Percentiles rank a stretch among this genome's conserved stretches.
phyloP scores from a whole-genome alignment of 2,888 invertebrate genomes.

The Yponomeuta sedellus region DNA sequence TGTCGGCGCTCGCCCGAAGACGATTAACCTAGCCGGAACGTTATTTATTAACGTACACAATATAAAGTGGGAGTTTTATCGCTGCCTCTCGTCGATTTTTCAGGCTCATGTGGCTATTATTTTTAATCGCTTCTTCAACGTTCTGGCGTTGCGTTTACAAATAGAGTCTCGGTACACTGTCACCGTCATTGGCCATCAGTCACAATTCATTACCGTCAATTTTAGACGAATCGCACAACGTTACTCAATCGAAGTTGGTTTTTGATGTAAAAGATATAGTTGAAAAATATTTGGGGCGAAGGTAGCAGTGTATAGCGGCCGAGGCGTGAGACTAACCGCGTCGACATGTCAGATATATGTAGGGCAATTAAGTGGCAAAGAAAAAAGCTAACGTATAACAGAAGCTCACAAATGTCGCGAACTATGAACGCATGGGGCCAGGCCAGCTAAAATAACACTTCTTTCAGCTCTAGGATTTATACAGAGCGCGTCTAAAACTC shows the following conservation, averaged over 20 bases:
- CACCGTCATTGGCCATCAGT: not conserved
- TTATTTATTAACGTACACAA: constrained; percentile 45
- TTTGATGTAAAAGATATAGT: no score
- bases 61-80: constrained; percentile 43
- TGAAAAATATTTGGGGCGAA: no score
- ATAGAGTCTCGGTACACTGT: not conserved
- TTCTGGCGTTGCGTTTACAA: constrained; percentile 23
- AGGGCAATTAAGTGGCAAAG: constrained; percentile 58
- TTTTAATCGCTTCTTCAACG: constrained; percentile 37
- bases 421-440: constrained; percentile 59
- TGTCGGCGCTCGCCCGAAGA: constrained; percentile 38
- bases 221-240: not conserved
- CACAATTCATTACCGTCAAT: no score
- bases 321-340: constrained; percentile 19
- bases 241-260: not conserved
- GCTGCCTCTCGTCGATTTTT: constrained; percentile 39
- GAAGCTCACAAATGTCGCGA: constrained; percentile 45
- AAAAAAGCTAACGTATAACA: constrained; percentile 41
- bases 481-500: constrained; percentile 42
- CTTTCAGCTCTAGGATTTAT: constrained; percentile 22
- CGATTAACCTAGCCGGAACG: constrained; percentile 46
- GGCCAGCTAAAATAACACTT: constrained; percentile 46
- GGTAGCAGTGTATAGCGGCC: no score
- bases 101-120: constrained; percentile 41
- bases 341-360: constrained; percentile 35